Conservation (phyloP, 2,113 vertebrate species). For the Sylvilagus bachmani region DNA sequence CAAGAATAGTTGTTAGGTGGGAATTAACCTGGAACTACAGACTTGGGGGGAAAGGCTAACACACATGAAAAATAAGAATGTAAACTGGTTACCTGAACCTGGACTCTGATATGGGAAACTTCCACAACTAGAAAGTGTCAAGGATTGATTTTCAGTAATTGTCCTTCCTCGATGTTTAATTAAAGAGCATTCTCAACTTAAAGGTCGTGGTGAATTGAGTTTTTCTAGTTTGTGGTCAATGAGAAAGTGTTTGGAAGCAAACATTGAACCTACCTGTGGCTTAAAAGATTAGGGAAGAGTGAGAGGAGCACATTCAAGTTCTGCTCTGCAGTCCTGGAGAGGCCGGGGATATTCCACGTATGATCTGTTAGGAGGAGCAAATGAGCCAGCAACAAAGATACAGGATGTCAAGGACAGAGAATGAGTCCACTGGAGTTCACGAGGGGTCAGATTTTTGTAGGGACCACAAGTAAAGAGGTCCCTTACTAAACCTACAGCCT, state of each 20-base stretch:
- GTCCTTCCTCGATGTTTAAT: constrained; percentile 83
- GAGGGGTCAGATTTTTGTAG: neutral
- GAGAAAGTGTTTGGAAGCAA: constrained; percentile 78
- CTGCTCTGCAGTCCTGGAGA: neutral
- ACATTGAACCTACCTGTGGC: constrained; percentile 50
- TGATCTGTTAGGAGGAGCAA: neutral
- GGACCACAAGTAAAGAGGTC: neutral
- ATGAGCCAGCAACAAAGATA: neutral
- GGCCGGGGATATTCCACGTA: neutral
- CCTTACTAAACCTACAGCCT: neutral
- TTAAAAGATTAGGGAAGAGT: constrained; percentile 53
- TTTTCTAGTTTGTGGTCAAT: constrained; percentile 74
- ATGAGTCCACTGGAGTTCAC: neutral
- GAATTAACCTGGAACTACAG: neutral
- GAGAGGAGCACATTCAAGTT: neutral
- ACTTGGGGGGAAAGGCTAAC: neutral
- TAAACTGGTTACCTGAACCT: neutral
- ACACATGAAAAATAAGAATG: neutral
- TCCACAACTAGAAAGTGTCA: constrained; percentile 80
- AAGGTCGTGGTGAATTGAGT: constrained; percentile 81
- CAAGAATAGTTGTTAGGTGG: neutral
- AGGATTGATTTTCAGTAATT: constrained; percentile 78
- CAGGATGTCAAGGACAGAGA: neutral
- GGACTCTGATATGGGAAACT: constrained; percentile 43
- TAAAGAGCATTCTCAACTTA: constrained; percentile 81